These are phyloP conservation scores for Sorex maritimensis DNA, from an alignment of 2,797 vertebrate genomes.

Conservation along the genomic window DNA sequence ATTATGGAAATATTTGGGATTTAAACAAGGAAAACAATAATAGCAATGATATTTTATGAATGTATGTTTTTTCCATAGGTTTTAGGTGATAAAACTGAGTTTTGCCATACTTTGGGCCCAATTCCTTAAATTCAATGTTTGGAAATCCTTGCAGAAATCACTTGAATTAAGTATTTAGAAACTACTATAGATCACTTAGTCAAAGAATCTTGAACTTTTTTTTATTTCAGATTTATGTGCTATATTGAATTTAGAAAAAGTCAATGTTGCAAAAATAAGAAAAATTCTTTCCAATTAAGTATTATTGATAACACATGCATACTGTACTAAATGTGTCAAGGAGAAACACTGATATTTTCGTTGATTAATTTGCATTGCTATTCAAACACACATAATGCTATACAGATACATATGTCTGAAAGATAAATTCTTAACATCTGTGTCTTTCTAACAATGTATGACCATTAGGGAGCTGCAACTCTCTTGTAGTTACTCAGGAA, in stretches of 20 bases:
- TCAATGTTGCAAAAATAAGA: background rate
- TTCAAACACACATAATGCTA: slow-evolving; percentile 6
- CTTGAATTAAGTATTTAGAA: slow-evolving; percentile 44
- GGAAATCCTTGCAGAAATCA: slow-evolving; percentile 61
- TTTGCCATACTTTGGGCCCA: background rate
- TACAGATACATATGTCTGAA: slow-evolving; percentile 61
- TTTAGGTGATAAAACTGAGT: background rate
- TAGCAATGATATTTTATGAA: background rate
- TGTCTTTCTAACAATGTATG: slow-evolving; percentile 86
- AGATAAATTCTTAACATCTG: slow-evolving; percentile 86
- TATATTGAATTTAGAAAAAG: background rate
- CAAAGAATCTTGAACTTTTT: slow-evolving; percentile 33
- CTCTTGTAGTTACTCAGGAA: slow-evolving; percentile 85
- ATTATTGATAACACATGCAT: background rate
- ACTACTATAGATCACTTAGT: background rate
- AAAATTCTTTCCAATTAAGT: slow-evolving; percentile 40
- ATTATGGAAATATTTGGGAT: background rate
- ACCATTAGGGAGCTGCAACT: slow-evolving; percentile 84
- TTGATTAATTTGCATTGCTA: slow-evolving; percentile 63
- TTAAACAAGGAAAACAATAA: slow-evolving; percentile 14
- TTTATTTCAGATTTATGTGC: slow-evolving; percentile 39
- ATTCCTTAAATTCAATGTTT: background rate
- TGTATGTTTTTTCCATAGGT: background rate
- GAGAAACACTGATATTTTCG: slow-evolving; percentile 63
- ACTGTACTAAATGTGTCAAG: slow-evolving; percentile 19